Evolutionary conservation across 2,888 invertebrate species (phyloP).

Genomic region (Phania funesta): DNA sequence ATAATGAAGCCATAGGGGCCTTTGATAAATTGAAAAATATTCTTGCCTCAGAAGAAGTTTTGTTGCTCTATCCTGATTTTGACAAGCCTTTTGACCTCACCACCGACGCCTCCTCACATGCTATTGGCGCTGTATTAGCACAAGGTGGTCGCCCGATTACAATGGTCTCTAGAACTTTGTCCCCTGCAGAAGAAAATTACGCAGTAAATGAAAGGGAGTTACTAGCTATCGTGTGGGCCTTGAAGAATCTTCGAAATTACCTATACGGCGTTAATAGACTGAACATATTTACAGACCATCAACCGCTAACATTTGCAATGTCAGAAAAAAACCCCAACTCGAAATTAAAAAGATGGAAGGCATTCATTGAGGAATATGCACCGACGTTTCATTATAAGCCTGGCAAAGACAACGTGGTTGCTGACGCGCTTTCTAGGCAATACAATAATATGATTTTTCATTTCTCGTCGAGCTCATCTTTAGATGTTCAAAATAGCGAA

Average conservation of each 20-base stretch:
- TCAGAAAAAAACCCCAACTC: background rate
- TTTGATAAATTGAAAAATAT: background rate
- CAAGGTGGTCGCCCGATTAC: background rate
- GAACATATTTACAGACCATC: constrained; percentile 42
- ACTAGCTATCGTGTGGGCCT: no score
- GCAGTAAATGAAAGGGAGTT: no score
- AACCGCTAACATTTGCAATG: constrained; percentile 66
- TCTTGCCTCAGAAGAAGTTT: background rate
- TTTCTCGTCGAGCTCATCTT: background rate
- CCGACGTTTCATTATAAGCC: background rate
- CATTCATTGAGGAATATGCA: background rate
- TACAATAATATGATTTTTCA: background rate
- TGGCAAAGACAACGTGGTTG: background rate
- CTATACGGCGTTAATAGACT: no score
- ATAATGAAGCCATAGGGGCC: background rate
- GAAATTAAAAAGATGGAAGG: background rate
- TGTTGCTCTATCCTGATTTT: background rate
- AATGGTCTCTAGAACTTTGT: background rate
- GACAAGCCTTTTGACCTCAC: constrained; percentile 5
- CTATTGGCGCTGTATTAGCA: background rate
- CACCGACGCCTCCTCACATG: background rate
- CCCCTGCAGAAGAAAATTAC: background rate
- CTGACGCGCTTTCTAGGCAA: background rate
- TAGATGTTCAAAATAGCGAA: constrained; percentile 21
- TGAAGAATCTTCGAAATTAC: no score